These are phyloP conservation scores for Ascidia mentula DNA, from an alignment of 23 tunicate species.

Conservation along the genomic window DNA sequence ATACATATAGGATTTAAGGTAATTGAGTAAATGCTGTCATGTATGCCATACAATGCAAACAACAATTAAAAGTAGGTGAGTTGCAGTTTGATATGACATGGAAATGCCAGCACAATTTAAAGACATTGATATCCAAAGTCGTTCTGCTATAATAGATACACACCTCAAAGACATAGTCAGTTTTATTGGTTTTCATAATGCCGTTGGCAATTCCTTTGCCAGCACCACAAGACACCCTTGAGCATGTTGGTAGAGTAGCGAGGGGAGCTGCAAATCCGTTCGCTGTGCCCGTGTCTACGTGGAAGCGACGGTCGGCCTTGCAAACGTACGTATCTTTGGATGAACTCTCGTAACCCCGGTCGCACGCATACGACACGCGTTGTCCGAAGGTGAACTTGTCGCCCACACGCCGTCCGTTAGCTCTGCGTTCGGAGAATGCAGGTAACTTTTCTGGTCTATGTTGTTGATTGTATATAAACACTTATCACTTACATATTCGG, in stretches of 20 bases:
- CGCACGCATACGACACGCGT: slow-evolving; percentile 48
- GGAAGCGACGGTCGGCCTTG: slow-evolving; percentile 4
- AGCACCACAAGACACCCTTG: slow-evolving; percentile 42
- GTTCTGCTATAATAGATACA: background rate
- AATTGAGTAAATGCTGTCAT: too few species aligned
- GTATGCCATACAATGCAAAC: too few species aligned
- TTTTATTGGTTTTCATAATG: background rate
- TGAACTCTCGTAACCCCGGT: slow-evolving; percentile 57
- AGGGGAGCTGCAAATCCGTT: background rate
- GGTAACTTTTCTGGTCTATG: too few species aligned
- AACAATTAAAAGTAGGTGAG: background rate
- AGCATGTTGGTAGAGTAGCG: slow-evolving; percentile 18
- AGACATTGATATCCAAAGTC: too few species aligned
- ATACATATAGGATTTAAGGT: too few species aligned
- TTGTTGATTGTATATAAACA: too few species aligned
- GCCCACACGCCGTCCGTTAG: slow-evolving; percentile 13
- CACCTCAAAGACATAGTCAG: background rate
- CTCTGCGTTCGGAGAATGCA: too few species aligned
- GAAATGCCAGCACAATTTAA: background rate
- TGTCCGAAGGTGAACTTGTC: slow-evolving; percentile 32
- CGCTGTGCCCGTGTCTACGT: slow-evolving; percentile 10
- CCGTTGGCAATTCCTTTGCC: slow-evolving; percentile 17
- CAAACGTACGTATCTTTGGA: background rate
- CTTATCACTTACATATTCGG: slow-evolving; percentile 43
- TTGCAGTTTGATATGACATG: background rate